Evolutionary conservation across 2,888 invertebrate genomes (phyloP).

Genomic region (Phymatocera aterrima): DNA sequence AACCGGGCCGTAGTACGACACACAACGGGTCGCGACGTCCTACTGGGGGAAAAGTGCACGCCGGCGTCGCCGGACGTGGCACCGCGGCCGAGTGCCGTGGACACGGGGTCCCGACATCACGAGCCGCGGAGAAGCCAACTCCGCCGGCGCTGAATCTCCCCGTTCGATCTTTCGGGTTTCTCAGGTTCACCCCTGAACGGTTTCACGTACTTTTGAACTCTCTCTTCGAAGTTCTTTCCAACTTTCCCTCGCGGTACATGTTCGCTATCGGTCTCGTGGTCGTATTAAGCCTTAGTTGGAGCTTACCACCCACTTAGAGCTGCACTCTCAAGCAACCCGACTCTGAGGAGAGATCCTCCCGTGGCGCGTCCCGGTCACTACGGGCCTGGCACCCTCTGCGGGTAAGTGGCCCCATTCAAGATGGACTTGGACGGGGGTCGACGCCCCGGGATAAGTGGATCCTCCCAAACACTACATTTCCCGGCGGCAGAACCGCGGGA

Average conservation of each 20-base stretch:
- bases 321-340: constrained; percentile 78
- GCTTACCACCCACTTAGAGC: constrained; percentile 79
- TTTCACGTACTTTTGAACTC: constrained; percentile 77
- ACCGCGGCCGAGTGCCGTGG: too few species aligned
- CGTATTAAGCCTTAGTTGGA: constrained; percentile 77
- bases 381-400: constrained; percentile 78
- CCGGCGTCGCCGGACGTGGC: too few species aligned
- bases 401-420: constrained; percentile 76
- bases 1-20: neutral
- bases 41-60: too few species aligned
- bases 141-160: constrained; percentile 72
- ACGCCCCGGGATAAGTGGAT: constrained; percentile 66
- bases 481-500: constrained; percentile 72
- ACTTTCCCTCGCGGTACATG: constrained; percentile 84
- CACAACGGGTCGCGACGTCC: too few species aligned
- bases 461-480: constrained; percentile 79
- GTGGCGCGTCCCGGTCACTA: constrained; percentile 71
- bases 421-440: constrained; percentile 75
- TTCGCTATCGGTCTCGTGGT: constrained; percentile 80
- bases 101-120: constrained; percentile 25
- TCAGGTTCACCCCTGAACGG: constrained; percentile 78
- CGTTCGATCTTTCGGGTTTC: constrained; percentile 77
- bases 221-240: too few species aligned
- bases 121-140: neutral
- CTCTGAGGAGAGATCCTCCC: constrained; percentile 62